Conservation (phyloP, 1,140 invertebrate species). For the Vanessa atalanta region DNA sequence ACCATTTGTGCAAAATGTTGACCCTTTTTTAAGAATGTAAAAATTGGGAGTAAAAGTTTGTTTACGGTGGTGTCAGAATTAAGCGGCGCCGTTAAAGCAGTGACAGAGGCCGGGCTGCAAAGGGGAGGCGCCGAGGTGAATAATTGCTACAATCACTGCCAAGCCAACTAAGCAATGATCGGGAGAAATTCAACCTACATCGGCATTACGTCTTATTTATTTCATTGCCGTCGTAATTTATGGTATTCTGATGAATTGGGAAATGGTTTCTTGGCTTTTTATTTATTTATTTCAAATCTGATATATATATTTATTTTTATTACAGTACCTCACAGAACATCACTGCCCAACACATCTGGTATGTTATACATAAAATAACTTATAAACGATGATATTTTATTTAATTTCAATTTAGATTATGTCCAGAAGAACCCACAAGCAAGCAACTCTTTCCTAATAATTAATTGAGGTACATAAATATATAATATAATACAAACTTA, state of each 20-base stretch:
- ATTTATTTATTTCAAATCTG: not conserved
- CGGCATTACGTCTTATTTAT: conserved; percentile 34
- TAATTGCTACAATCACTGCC: conserved; percentile 73
- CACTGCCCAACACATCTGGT: too few species aligned
- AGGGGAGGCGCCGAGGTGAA: conserved; percentile 67
- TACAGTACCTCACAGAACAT: not conserved
- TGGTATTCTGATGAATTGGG: conserved; percentile 23
- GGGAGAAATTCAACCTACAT: conserved; percentile 45
- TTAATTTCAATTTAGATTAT: too few species aligned
- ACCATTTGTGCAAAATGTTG: not conserved
- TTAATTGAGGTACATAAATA: too few species aligned
- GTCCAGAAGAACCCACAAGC: too few species aligned
- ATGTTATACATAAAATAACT: too few species aligned
- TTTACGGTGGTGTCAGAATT: conserved; percentile 50
- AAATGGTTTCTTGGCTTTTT: conserved; percentile 19
- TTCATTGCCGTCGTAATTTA: conserved; percentile 32
- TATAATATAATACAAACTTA: too few species aligned
- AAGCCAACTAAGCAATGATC: conserved; percentile 70
- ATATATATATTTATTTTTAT: not conserved
- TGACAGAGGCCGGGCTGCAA: conserved; percentile 46
- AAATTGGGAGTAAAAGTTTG: conserved; percentile 35
- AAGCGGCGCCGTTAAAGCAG: conserved; percentile 56
- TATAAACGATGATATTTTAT: too few species aligned
- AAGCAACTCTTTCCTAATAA: too few species aligned
- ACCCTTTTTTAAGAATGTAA: not conserved